phyloP scores from a whole-genome alignment of 2,797 vertebrate genomes.

The Lophotriccus pileatus region DNA sequence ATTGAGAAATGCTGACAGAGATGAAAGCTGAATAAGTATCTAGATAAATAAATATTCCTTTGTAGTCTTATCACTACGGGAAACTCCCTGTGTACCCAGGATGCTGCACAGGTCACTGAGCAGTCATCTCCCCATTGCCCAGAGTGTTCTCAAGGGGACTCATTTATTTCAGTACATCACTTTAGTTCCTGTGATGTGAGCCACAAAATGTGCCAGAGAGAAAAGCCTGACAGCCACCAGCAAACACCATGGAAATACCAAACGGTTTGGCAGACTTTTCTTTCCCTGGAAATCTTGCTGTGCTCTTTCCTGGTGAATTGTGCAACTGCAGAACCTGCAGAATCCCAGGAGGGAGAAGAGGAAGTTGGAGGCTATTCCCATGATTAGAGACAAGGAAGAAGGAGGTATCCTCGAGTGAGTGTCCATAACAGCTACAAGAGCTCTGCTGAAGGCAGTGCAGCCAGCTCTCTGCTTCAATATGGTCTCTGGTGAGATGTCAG shows the following conservation, averaged over 20 bases:
- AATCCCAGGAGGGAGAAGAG: not conserved
- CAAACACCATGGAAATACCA: not conserved
- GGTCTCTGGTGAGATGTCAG: not conserved
- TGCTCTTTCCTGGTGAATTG: not conserved
- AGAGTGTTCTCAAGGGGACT: not conserved
- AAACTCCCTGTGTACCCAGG: not conserved
- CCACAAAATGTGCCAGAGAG: not conserved
- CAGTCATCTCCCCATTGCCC: not conserved
- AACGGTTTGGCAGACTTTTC: not conserved
- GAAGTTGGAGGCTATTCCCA: not conserved
- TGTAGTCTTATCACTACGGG: not conserved
- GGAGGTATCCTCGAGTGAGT: not conserved
- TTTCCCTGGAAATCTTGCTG: not conserved
- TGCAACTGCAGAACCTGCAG: not conserved
- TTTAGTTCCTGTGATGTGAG: not conserved
- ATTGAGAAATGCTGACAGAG: not conserved
- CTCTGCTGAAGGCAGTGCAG: not conserved
- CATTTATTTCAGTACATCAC: not conserved
- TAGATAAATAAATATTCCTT: not conserved
- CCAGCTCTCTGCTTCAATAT: not conserved
- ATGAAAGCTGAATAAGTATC: not conserved
- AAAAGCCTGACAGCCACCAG: not conserved
- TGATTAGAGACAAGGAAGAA: not conserved
- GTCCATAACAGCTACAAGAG: fast-evolving
- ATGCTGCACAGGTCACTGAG: not conserved